Evolutionary conservation across 2,113 vertebrate species (phyloP).

Genomic region (Lophochroa leadbeateri): DNA sequence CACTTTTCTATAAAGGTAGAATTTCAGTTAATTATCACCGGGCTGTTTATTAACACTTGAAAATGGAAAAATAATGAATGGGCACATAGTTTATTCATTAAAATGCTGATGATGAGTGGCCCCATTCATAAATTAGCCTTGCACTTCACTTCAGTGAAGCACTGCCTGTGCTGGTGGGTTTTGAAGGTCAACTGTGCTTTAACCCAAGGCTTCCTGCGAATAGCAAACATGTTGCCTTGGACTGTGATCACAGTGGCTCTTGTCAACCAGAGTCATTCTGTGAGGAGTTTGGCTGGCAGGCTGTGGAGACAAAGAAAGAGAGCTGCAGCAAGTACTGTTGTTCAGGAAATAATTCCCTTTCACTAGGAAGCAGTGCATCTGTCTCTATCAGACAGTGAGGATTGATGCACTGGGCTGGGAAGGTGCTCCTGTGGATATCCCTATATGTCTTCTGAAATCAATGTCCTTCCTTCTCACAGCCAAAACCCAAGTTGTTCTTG

Average conservation of each 20-base stretch:
- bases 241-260: not conserved
- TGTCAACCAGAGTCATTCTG: conserved; percentile 17
- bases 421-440: not conserved
- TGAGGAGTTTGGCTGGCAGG: not conserved
- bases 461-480: not conserved
- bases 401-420: not conserved
- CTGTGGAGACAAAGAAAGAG: not conserved
- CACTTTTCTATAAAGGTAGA: conserved; percentile 79
- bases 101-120: conserved; percentile 70
- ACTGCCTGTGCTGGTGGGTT: conserved; percentile 24
- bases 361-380: not conserved
- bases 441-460: not conserved
- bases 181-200: conserved; percentile 57
- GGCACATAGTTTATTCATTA: conserved; percentile 71
- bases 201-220: conserved; percentile 24
- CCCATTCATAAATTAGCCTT: conserved; percentile 65
- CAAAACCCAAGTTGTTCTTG: not conserved
- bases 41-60: conserved; percentile 77
- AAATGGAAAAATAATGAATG: conserved; percentile 79
- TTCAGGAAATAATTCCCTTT: not conserved
- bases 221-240: not conserved
- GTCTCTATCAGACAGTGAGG: not conserved
- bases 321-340: not conserved
- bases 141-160: not conserved
- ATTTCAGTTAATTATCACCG: conserved; percentile 76